Percentiles rank a stretch among this genome's conserved stretches.
Conservation (phyloP, 2,888 invertebrate genomes). For the Sesia bembeciformis region DNA sequence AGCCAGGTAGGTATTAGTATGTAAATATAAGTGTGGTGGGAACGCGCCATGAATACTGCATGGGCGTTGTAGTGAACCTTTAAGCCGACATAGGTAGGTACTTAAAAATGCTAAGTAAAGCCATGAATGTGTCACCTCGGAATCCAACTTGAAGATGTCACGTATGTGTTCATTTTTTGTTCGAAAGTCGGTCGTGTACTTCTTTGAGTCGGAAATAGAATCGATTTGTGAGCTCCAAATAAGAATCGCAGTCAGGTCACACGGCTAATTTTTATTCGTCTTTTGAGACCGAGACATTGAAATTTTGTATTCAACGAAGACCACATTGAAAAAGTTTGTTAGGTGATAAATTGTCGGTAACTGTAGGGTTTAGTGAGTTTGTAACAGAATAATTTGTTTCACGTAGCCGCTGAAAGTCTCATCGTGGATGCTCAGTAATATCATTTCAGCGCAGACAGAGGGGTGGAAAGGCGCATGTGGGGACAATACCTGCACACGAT, state of each 20-base stretch:
- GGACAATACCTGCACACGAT: slow-evolving; percentile 35
- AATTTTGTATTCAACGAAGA: too few relatives aligned
- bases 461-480: slow-evolving; percentile 46
- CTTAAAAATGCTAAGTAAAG: slow-evolving; percentile 62
- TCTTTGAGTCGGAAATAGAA: slow-evolving; percentile 35
- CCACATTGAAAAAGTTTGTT: too few relatives aligned
- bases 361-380: too few relatives aligned
- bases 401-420: too few relatives aligned
- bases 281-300: neutral
- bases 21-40: slow-evolving; percentile 37
- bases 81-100: slow-evolving; percentile 42
- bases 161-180: slow-evolving; percentile 33
- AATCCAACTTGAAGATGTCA: slow-evolving; percentile 48
- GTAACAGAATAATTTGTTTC: too few relatives aligned
- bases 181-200: slow-evolving; percentile 43
- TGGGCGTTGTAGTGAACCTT: slow-evolving; percentile 53
- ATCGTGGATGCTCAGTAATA: slow-evolving; percentile 33
- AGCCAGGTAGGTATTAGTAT: slow-evolving; percentile 53
- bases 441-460: slow-evolving; percentile 47
- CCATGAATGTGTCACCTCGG: slow-evolving; percentile 51
- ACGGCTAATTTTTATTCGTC: slow-evolving; percentile 3
- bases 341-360: too few relatives aligned
- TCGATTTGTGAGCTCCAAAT: slow-evolving; percentile 43
- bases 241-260: slow-evolving; percentile 25
- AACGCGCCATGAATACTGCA: slow-evolving; percentile 60